Evolutionary conservation across 2,797 vertebrate genomes (phyloP), one percentile per base, ranked within the genome.

Genomic region (Notolabrus celidotus): DNA sequence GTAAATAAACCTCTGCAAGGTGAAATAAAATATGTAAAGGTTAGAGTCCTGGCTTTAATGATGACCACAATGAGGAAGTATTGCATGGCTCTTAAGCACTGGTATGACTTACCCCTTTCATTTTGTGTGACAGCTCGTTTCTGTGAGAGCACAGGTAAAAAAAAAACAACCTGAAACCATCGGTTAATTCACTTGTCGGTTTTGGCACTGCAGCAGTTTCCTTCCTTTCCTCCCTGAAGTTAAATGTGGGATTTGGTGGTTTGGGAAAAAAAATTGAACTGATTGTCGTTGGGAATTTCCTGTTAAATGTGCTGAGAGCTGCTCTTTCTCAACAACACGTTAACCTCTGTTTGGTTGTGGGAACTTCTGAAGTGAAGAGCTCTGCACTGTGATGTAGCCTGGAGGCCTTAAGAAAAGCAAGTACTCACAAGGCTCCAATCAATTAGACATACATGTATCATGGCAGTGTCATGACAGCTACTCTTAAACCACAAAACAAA

Each of bases 241-340:
- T 71, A 83, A 83, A 84, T 77, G 62, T 81, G 58, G 73, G 76
- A 82, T 86, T 79, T 83, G 53, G 74, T 72, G 84, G 83, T 78
- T 76, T 51, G 25, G 16, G 15, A 67, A 72, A 47, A 22, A 55
- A 71, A 27, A 31, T 31, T 52, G 55, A 84, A 89, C 71, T 78
- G 76, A 81, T 85, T 63, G 39, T 83, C 20, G 47, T 54, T 68
- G 56, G 58, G 73, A 84, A 86, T 86, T 91, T 89, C 86, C 82
- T 79, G 71, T 69, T 15, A 63, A 70, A 83, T 84, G 29, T 53
- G 79, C 84, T 80, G 74, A 84, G 67, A 53, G 77, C 71, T 55
- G 46, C 68, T 75, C 79, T 76, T 62, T 22, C 52, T 61, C 25
- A 59, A 61, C 65, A 65, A 79, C 73, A 82, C 27, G 68, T 67